Percentiles rank a stretch among this genome's conserved stretches.
Evolutionary conservation across 2,113 vertebrate genomes (phyloP).

Genomic region (Plecturocebus donacophilus): DNA sequence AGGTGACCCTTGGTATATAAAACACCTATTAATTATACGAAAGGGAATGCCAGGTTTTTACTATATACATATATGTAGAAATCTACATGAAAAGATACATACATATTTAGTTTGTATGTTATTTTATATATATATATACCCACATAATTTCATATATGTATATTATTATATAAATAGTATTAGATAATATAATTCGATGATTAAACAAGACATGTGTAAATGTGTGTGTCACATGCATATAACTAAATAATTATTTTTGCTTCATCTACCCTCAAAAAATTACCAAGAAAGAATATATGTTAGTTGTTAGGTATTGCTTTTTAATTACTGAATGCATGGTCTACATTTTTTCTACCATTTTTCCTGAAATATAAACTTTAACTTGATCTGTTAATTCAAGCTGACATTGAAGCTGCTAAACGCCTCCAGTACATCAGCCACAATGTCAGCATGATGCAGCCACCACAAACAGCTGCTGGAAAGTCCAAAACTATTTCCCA

Average conservation of each 20-base stretch:
- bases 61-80: neutral
- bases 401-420: slow-evolving; percentile 51
- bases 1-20: neutral
- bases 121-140: neutral
- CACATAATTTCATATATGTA: neutral
- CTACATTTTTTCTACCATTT: neutral
- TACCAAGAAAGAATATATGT: neutral
- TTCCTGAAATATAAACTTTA: slow-evolving; percentile 1
- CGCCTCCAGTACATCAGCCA: neutral
- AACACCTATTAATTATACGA: neutral
- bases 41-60: neutral
- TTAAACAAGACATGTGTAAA: neutral
- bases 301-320: neutral
- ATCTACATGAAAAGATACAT: neutral
- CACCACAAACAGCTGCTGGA: slow-evolving; percentile 68
- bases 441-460: slow-evolving; percentile 44
- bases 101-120: neutral
- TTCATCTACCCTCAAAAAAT: neutral
- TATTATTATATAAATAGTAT: neutral
- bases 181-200: neutral
- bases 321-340: neutral
- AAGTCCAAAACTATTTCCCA: slow-evolving; percentile 69
- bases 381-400: slow-evolving; percentile 47
- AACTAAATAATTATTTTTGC: neutral
- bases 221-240: neutral